Conservation (phyloP, 2,888 invertebrate genomes). For the Cremastinae sp. region DNA sequence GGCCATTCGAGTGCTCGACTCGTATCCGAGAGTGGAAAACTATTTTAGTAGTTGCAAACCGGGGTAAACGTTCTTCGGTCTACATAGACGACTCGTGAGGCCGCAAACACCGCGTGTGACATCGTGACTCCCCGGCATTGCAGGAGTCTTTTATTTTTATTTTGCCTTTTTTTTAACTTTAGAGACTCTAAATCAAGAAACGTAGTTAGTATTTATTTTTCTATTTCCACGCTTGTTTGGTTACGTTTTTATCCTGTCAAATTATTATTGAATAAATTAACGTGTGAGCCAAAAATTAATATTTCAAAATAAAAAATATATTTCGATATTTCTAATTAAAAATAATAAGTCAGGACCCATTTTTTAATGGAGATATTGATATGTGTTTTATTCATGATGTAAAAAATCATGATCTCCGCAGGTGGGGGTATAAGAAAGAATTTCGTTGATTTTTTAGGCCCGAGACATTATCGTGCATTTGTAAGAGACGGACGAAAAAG, state of each 20-base stretch:
- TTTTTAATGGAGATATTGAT: too few species aligned
- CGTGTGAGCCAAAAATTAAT: too few species aligned
- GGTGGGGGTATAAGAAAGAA: background rate
- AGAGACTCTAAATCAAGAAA: constrained; percentile 35
- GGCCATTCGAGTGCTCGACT: constrained; percentile 19
- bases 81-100: constrained; percentile 21
- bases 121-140: constrained; percentile 43
- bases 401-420: too few species aligned
- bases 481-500: constrained; percentile 56
- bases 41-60: constrained; percentile 56
- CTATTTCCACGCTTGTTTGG: background rate
- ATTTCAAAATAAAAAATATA: constrained; percentile 8
- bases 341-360: too few species aligned
- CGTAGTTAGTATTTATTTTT: background rate
- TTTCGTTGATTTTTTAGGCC: constrained; percentile 16
- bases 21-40: constrained; percentile 40
- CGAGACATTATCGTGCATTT: constrained; percentile 23
- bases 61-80: constrained; percentile 53
- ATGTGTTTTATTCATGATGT: too few species aligned
- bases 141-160: constrained; percentile 14
- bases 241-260: background rate
- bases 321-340: background rate
- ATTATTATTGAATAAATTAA: background rate
- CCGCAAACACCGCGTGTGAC: constrained; percentile 53
- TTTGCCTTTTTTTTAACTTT: constrained; percentile 2